These are phyloP conservation scores for Drosophila burlai DNA, from an alignment of 1,140 invertebrate species.

Conservation along the genomic window DNA sequence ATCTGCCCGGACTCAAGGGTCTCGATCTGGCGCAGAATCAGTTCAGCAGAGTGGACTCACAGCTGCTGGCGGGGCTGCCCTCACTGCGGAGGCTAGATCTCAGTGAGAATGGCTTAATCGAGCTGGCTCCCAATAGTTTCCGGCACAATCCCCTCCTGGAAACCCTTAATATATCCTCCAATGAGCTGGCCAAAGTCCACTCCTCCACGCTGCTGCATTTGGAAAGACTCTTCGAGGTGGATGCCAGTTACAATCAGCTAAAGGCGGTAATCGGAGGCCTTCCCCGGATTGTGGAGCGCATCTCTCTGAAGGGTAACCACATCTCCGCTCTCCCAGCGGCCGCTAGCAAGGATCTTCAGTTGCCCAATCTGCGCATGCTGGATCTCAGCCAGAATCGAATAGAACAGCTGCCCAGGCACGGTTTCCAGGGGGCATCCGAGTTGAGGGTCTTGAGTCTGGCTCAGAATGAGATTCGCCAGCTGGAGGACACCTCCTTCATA, in stretches of 20 bases:
- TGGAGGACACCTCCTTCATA: conserved; percentile 90
- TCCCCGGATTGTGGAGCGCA: conserved; percentile 91
- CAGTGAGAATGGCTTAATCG: conserved; percentile 90
- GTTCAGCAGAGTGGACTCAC: conserved; percentile 89
- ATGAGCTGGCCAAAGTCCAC: conserved; percentile 89
- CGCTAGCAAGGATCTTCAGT: conserved; percentile 88
- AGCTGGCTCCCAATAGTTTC: conserved; percentile 91
- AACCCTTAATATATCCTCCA: conserved; percentile 91
- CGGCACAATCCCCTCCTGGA: conserved; percentile 90
- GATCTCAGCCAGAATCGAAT: conserved; percentile 93
- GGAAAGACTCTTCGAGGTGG: conserved; percentile 91
- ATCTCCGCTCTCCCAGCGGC: conserved; percentile 88
- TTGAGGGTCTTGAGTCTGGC: conserved; percentile 91
- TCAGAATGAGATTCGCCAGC: conserved; percentile 90
- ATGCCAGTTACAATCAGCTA: conserved; percentile 91
- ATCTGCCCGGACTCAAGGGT: conserved; percentile 92
- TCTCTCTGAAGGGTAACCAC: conserved; percentile 91
- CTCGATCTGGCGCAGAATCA: conserved; percentile 92
- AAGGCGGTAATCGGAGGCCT: conserved; percentile 90
- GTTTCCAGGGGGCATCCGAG: conserved; percentile 89
- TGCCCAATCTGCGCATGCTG: conserved; percentile 90
- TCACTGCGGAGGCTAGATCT: conserved; percentile 91
- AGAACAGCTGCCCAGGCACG: conserved; percentile 88
- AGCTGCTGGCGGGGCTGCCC: conserved; percentile 90
- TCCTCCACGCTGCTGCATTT: conserved; percentile 91